Base-by-base conservation (phyloP, 2,797 vertebrate species). In the Acomys russatus region DNA sequence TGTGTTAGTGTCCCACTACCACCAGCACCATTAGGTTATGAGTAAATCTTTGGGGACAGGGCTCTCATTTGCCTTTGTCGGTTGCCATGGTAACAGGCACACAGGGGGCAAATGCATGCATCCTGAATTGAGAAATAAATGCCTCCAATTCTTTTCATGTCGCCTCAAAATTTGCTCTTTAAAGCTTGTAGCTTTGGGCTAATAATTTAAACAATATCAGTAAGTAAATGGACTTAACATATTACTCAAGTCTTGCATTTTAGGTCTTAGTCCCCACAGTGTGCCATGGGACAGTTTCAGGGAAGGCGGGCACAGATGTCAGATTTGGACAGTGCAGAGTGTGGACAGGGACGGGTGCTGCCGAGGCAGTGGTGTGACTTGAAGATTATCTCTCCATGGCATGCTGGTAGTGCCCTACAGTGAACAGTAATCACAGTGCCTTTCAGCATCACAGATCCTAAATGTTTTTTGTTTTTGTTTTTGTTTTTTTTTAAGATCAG, bases 121-220 rank as follows among this genome's bases (percentile, higher is more conserved):
- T 79, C 91, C 73, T 35, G 74, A 91, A 80, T 66, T 68, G 71
- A 96, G 44, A 88, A 68, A 61, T 38, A 28, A 28, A n/a, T 71
- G 20, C 35, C 80, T 88, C 51, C 9, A 3, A 83, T 33, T 78
- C 18, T 22, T 88, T 84, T 71, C 35, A 74, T 83, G 63, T 86
- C 63, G 35, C 35, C 90, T 93, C 74, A 94, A 70, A 90, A 56
- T 88, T 88, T 0, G 23, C 59, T 35, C 70, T 82, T 88, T 49
- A 73, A 25, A 68, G 49, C 73, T 23, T 28, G 44, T 33, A 56
- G 25, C 38, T 79, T 35, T 77, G 35, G 73, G 76, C 86, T 77
- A 66, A 92, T 80, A 15, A 68, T 78, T 63, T 49, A 71, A 76
- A 70, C 56, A 85, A 38, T 87, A 61, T 76, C 77, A 64, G 25